phyloP scores from a whole-genome alignment of 1,140 invertebrate species.

The Ruditapes philippinarum region DNA sequence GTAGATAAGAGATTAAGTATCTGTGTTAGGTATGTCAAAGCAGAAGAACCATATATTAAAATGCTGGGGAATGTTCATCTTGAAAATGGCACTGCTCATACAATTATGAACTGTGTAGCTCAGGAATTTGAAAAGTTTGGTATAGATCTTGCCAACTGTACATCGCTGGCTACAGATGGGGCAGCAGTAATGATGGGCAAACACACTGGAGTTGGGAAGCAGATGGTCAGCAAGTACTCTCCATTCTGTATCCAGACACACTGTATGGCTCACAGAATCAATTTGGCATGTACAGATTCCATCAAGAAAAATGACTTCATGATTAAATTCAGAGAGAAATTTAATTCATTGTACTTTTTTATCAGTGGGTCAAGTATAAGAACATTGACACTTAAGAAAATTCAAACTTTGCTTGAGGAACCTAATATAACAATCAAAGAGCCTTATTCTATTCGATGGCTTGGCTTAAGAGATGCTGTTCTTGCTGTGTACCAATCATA shows the following conservation, averaged over 20 bases:
- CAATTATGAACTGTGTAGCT: conserved; percentile 33
- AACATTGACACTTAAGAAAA: conserved; percentile 23
- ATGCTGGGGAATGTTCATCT: background rate
- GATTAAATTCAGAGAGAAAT: conserved; percentile 37
- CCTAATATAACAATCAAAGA: conserved; percentile 10
- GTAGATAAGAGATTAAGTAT: no score
- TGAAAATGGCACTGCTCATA: background rate
- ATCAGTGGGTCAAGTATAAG: conserved; percentile 13
- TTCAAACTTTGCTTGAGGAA: conserved; percentile 23
- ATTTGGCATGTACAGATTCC: no score
- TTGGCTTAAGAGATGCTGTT: conserved; percentile 24
- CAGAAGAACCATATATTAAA: background rate
- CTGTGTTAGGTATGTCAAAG: background rate
- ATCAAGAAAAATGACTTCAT: conserved; percentile 37
- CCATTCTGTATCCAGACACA: conserved; percentile 19
- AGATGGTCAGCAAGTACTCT: background rate
- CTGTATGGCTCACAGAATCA: conserved; percentile 26
- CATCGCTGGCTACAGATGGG: conserved; percentile 29
- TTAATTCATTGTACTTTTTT: conserved; percentile 27
- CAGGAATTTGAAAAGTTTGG: background rate
- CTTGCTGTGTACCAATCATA: conserved; percentile 13
- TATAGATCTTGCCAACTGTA: background rate
- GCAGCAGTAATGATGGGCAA: background rate
- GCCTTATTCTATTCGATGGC: background rate
- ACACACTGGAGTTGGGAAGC: background rate